phyloP scores from a whole-genome alignment of 2,888 invertebrate species.

The Pediacus dermestoides region DNA sequence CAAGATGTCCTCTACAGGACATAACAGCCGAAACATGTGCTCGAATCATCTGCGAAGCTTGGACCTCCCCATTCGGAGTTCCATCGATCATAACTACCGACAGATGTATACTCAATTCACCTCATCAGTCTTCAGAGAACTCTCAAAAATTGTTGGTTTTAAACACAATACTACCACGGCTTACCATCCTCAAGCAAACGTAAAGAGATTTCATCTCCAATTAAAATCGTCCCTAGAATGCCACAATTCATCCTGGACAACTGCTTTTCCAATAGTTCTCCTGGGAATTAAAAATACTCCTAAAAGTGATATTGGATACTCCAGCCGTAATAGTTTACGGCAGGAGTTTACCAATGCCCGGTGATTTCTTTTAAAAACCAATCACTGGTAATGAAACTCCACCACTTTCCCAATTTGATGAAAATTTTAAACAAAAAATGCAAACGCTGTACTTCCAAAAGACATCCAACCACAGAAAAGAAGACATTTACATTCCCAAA shows the following conservation, averaged over 20 bases:
- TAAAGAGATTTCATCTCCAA: slow-evolving; percentile 5
- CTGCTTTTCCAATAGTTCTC: slow-evolving; percentile 14
- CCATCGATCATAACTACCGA: neutral
- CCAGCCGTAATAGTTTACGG: slow-evolving; percentile 15
- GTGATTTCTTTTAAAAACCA: neutral
- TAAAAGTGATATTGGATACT: slow-evolving; percentile 11
- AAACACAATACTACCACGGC: slow-evolving; percentile 1
- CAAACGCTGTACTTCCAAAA: no score
- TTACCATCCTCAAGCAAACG: slow-evolving; percentile 1
- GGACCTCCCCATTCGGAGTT: neutral
- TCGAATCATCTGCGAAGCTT: neutral
- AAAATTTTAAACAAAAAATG: no score
- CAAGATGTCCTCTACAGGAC: neutral
- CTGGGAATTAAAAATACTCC: slow-evolving; percentile 9
- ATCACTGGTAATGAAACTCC: no score
- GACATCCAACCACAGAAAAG: no score
- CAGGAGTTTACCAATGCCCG: neutral
- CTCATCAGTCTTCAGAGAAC: neutral
- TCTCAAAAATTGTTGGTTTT: neutral
- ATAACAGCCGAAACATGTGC: slow-evolving; percentile 4
- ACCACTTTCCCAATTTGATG: no score
- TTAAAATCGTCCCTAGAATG: no score
- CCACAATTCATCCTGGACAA: slow-evolving; percentile 18
- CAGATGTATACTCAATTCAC: neutral
- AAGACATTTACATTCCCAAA: no score